Conservation (phyloP, 2,888 invertebrate species). For the Pomacea canaliculata region DNA sequence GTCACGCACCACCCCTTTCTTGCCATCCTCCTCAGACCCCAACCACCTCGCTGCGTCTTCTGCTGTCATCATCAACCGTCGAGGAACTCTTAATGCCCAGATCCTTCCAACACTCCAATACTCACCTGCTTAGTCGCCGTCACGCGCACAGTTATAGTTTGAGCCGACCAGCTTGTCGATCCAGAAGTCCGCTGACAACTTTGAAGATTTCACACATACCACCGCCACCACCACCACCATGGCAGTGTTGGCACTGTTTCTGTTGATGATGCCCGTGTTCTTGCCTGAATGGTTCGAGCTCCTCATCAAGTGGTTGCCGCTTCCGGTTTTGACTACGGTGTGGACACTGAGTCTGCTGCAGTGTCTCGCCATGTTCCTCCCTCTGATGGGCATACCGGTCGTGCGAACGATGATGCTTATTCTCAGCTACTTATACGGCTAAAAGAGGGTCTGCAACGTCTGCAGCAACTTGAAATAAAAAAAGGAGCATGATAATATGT, state of each 20-base stretch:
- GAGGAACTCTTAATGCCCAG: too few relatives aligned
- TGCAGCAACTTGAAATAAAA: too few relatives aligned
- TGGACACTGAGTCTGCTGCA: not conserved
- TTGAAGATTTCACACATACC: too few relatives aligned
- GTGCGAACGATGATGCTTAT: not conserved
- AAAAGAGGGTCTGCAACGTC: not conserved
- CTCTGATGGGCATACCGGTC: not conserved
- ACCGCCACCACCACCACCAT: not conserved
- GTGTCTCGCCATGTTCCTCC: not conserved
- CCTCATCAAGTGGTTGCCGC: not conserved
- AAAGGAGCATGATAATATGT: not conserved
- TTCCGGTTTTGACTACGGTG: not conserved
- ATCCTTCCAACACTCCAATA: too few relatives aligned
- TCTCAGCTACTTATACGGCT: not conserved
- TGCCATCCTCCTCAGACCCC: too few relatives aligned
- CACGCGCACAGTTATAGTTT: too few relatives aligned
- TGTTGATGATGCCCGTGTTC: not conserved
- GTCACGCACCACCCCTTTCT: too few relatives aligned
- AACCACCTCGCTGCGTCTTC: too few relatives aligned
- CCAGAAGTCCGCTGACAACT: too few relatives aligned
- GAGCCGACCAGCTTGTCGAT: too few relatives aligned
- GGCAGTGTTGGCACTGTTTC: not conserved
- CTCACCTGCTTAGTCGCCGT: too few relatives aligned
- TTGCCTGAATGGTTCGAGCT: not conserved
- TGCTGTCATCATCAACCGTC: too few relatives aligned